Base-by-base conservation (phyloP, 64 coral and sea anemone genomes). In the Pocillopora damicornis region DNA sequence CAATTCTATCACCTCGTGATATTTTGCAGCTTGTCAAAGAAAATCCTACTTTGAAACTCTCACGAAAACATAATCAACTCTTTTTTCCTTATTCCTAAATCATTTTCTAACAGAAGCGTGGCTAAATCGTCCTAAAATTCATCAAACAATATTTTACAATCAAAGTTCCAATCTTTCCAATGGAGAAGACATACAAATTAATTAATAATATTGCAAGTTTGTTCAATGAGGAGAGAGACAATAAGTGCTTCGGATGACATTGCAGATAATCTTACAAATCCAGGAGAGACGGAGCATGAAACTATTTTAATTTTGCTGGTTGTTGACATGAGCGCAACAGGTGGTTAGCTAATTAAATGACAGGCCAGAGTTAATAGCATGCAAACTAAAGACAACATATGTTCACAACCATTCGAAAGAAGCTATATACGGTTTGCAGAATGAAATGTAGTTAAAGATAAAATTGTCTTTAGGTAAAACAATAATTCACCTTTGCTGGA, bases 131-230 rank as follows among this genome's bases (percentile, higher is more conserved):
- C 42, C 42, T 4, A 51, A 51, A 51, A 51, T 51, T 51, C 42
- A 51, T 51, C 42, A 1, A 51, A 51, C 42, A 51, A 7, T 51
- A 51, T 51, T 51, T 51, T 51, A 51, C 7, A 51, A 51, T 51
- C 7, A 2, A 51, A 51, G 42, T 51, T 51, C 1, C 42, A 51
- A 51, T 51, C 2, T 51, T 23, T 30, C 67, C 67, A 20, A 71
- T 23, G 30, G 67, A 20, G 67, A 63, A 1, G 61, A 71, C 22
- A 30, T 71, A 71, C 67, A 58, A 77, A 77, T 56, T 77, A 77
- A 77, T 77, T 22, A 56, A 56, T 77, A 77, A 77, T 77, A 77
- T 77, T 77, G 75, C n/a, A 22, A 22, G 7, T 42, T 30, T 30
- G 30, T 30, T 30, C 30, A 30, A 30, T 30, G 30, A 30, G 20